Evolutionary conservation across 2,797 vertebrate species (phyloP).

Genomic region (Fundulus diaphanus): DNA sequence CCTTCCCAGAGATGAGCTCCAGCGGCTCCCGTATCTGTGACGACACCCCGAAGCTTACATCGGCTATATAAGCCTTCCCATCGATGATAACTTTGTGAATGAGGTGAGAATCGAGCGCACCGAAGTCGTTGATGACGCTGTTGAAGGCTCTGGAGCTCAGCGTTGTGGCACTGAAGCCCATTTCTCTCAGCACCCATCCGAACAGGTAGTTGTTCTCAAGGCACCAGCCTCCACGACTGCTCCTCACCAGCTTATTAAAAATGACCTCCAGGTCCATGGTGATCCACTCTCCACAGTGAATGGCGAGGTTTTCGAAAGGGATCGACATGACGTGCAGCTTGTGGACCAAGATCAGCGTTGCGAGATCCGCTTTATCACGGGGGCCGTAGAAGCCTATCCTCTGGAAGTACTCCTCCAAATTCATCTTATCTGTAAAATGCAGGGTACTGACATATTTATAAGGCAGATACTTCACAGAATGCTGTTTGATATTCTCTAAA

Average conservation of each 20-base stretch:
- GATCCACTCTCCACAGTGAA: constrained; percentile 85
- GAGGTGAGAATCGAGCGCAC: constrained; percentile 69
- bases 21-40: constrained; percentile 85
- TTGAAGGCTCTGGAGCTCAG: constrained; percentile 77
- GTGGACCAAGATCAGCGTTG: constrained; percentile 81
- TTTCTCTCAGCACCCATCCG: constrained; percentile 84
- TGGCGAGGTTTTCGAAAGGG: constrained; percentile 88
- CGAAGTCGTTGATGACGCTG: neutral
- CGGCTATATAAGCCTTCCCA: constrained; percentile 79
- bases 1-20: constrained; percentile 84
- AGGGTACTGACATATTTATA: neutral
- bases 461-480: neutral
- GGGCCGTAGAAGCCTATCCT: constrained; percentile 83
- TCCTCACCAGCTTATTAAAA: constrained; percentile 85
- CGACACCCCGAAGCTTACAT: constrained; percentile 84
- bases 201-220: constrained; percentile 87
- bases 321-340: constrained; percentile 80
- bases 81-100: constrained; percentile 80
- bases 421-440: constrained; percentile 79
- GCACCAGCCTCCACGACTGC: constrained; percentile 87
- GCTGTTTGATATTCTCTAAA: neutral
- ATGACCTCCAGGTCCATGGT: constrained; percentile 71
- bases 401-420: constrained; percentile 86
- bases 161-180: constrained; percentile 79
- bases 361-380: constrained; percentile 74